phyloP scores from a whole-genome alignment of 2,888 invertebrate species.

The Acanthosepion lycidas region DNA sequence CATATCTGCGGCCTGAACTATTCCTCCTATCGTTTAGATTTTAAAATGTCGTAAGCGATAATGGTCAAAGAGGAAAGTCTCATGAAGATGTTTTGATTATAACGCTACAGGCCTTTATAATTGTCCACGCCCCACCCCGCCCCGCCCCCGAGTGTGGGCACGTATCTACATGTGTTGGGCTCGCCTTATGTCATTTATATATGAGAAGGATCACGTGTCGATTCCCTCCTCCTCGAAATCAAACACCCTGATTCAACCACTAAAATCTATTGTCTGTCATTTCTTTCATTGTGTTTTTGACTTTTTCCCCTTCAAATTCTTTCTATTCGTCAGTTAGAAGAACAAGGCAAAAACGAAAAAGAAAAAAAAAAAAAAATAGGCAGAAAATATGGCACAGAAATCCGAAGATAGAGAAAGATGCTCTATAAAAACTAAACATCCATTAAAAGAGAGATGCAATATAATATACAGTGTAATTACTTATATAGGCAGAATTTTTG shows the following conservation, averaged over 20 bases:
- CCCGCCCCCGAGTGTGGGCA: no score
- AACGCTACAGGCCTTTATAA: not conserved
- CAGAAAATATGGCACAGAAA: no score
- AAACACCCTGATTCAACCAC: not conserved
- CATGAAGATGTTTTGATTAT: not conserved
- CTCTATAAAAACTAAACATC: no score
- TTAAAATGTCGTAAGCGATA: not conserved
- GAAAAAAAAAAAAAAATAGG: no score
- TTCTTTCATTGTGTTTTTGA: not conserved
- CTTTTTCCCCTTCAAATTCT: no score
- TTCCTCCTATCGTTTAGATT: rapidly evolving
- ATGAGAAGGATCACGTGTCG: not conserved
- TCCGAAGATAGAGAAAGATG: no score
- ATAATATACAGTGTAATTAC: no score
- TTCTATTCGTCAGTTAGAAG: no score
- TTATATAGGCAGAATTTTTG: no score
- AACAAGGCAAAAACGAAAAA: no score
- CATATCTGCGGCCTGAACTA: not conserved
- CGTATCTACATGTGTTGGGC: not conserved
- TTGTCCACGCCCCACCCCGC: not conserved
- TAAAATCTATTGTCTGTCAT: not conserved
- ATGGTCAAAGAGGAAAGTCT: not conserved
- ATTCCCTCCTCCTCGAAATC: not conserved
- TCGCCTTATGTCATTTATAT: not conserved
- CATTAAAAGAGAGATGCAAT: no score